These are phyloP conservation scores for Papilio demoleus DNA, from an alignment of 2,888 invertebrate genomes.

Conservation along the genomic window DNA sequence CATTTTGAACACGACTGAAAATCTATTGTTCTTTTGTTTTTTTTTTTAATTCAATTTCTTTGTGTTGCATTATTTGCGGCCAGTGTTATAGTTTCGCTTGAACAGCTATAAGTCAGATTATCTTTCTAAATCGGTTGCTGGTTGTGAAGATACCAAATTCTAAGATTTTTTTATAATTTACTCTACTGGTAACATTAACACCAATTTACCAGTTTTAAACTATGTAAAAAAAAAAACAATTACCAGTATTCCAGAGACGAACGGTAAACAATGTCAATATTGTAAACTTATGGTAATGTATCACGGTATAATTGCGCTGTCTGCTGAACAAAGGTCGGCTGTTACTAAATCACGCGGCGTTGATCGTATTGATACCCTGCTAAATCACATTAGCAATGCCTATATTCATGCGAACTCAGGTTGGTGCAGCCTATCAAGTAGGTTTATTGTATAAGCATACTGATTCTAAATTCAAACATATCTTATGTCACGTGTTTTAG, in stretches of 20 bases:
- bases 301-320: conserved; percentile 55
- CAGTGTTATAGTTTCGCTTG: too few species aligned
- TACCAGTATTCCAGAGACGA: background rate
- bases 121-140: too few species aligned
- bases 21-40: too few species aligned
- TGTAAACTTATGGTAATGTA: conserved; percentile 27
- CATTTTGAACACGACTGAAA: too few species aligned
- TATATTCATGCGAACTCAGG: background rate
- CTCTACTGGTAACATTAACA: background rate
- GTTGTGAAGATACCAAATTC: too few species aligned
- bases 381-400: conserved; percentile 47
- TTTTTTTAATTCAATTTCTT: too few species aligned
- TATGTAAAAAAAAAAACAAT: background rate
- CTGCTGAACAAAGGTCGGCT: conserved; percentile 52
- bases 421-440: background rate
- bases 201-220: background rate
- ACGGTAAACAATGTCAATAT: conserved; percentile 5
- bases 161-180: too few species aligned
- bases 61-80: too few species aligned
- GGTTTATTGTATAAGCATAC: too few species aligned
- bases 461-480: too few species aligned
- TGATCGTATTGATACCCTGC: conserved; percentile 46
- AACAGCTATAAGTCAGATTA: too few species aligned
- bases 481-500: too few species aligned
- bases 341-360: conserved; percentile 44